Conservation (phyloP, 2,797 vertebrate species). For the Sebastes iracundus region DNA sequence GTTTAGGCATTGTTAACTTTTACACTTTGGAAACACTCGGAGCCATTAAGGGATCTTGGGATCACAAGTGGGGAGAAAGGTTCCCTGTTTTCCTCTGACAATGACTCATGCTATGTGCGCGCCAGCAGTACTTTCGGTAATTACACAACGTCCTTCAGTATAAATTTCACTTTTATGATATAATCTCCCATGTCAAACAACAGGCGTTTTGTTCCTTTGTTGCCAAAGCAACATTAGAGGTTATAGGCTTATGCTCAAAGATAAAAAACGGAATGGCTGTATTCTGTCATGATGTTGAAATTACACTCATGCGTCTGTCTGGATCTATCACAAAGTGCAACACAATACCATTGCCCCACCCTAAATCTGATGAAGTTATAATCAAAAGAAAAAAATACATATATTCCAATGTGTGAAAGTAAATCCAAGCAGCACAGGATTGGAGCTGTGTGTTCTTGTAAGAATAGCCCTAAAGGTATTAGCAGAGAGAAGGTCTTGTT, state of each 20-base stretch:
- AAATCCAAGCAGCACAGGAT: conserved; percentile 9
- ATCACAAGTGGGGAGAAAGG: conserved; percentile 36
- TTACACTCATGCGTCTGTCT: conserved; percentile 30
- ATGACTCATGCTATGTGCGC: conserved; percentile 60
- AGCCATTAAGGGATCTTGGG: conserved; percentile 53
- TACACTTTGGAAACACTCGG: conserved; percentile 55
- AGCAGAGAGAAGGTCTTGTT: conserved; percentile 45
- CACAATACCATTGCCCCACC: conserved; percentile 37
- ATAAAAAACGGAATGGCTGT: conserved; percentile 50
- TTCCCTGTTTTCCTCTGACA: conserved; percentile 70
- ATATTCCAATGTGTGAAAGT: conserved; percentile 43
- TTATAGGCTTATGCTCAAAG: conserved; percentile 46
- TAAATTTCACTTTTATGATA: conserved; percentile 78
- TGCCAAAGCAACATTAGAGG: conserved; percentile 72
- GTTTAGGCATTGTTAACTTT: conserved; percentile 66
- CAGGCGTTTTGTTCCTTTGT: conserved; percentile 69
- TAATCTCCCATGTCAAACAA: conserved; percentile 74
- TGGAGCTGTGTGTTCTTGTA: conserved; percentile 34
- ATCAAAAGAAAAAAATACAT: conserved; percentile 40
- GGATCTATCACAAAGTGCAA: conserved; percentile 47
- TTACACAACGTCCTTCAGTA: conserved; percentile 68
- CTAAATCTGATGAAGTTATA: conserved; percentile 50
- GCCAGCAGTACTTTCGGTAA: conserved; percentile 72
- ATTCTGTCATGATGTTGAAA: conserved; percentile 57
- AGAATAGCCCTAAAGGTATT: conserved; percentile 43